phyloP scores from a whole-genome alignment of 1,140 invertebrate genomes.

The Platyura marginata region DNA sequence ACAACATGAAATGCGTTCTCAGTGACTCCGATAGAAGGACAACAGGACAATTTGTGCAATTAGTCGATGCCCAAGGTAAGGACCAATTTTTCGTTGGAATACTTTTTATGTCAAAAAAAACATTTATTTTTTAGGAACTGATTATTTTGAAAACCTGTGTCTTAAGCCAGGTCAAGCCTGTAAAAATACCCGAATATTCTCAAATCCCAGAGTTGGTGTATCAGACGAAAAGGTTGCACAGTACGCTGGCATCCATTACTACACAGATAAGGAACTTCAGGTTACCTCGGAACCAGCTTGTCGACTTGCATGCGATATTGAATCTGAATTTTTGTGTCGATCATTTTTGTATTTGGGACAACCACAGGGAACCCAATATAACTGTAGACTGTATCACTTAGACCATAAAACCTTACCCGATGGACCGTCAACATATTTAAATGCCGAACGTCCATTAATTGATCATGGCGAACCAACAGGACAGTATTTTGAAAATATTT shows the following conservation, averaged over 20 bases:
- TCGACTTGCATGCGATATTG: constrained; percentile 73
- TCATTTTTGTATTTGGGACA: constrained; percentile 72
- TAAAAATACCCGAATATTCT: constrained; percentile 55
- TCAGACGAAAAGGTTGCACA: constrained; percentile 78
- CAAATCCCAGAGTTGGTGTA: constrained; percentile 66
- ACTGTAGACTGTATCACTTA: constrained; percentile 80
- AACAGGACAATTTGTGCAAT: constrained; percentile 61
- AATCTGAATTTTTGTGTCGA: constrained; percentile 82
- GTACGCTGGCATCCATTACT: constrained; percentile 79
- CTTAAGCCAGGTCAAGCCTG: constrained; percentile 70
- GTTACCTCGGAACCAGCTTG: constrained; percentile 70
- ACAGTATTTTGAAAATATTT: constrained; percentile 76
- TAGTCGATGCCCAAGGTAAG: constrained; percentile 74
- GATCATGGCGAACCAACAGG: constrained; percentile 80
- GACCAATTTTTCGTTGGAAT: no score
- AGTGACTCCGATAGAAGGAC: constrained; percentile 76
- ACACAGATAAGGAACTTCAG: constrained; percentile 82
- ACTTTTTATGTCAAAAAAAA: no score
- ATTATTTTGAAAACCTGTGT: constrained; percentile 93
- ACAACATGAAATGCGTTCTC: constrained; percentile 74
- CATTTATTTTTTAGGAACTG: no score
- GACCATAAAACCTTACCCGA: constrained; percentile 84
- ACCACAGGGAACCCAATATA: constrained; percentile 56
- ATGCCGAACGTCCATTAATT: constrained; percentile 71
- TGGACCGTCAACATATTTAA: constrained; percentile 74